Conservation (phyloP, 2,888 invertebrate genomes). For the Cerastoderma edule region DNA sequence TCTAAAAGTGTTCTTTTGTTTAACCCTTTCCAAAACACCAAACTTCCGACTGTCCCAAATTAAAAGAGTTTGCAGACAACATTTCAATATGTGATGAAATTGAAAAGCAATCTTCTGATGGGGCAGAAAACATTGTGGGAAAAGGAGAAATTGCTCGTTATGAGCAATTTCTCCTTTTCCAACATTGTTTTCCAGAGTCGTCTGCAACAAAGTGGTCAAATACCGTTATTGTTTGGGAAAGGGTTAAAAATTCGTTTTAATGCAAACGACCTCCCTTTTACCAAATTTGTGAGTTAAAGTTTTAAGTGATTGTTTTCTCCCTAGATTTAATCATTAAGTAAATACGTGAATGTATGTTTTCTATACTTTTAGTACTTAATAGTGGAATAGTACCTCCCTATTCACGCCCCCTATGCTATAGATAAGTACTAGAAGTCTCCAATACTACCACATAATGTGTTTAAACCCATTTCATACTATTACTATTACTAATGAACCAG, state of each 20-base stretch:
- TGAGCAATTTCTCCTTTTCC: constrained; percentile 8
- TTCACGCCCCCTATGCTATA: no score
- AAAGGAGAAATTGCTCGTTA: constrained; percentile 5
- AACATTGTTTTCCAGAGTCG: background rate
- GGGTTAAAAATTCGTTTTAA: background rate
- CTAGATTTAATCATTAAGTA: background rate
- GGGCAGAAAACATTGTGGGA: background rate
- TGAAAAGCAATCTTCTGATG: background rate
- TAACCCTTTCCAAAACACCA: background rate
- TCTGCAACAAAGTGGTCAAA: background rate
- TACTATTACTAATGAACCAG: no score
- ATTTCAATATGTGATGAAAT: background rate
- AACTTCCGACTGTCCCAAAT: background rate
- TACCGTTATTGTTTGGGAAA: background rate
- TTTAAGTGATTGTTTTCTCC: background rate
- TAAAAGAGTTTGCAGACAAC: background rate
- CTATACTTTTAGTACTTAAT: background rate
- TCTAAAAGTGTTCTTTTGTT: background rate
- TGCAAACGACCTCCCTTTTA: background rate
- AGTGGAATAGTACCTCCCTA: no score
- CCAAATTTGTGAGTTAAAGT: background rate
- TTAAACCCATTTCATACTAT: no score
- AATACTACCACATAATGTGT: no score
- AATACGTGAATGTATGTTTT: background rate
- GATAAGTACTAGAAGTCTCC: no score